Conservation (phyloP, 2,797 vertebrate genomes). For the Falco berigora region DNA sequence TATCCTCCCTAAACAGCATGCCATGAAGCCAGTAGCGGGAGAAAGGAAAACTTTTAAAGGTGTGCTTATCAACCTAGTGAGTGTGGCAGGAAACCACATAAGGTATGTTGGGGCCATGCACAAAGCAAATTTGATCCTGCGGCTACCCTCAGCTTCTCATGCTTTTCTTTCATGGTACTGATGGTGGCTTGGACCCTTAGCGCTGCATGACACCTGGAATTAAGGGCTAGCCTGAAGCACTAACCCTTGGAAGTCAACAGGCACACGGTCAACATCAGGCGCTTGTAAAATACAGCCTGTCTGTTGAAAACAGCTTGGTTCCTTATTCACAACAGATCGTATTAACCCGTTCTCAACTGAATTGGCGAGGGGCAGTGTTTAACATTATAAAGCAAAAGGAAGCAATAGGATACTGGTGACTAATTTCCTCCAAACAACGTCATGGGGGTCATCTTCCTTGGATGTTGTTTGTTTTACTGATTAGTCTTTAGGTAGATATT, state of each 20-base stretch:
- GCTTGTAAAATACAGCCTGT: background rate
- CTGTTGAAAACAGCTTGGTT: background rate
- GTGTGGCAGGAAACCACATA: background rate
- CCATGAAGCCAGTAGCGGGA: background rate
- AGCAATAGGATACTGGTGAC: constrained; percentile 35
- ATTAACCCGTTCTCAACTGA: constrained; percentile 22
- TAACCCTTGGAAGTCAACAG: background rate
- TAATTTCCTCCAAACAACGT: constrained; percentile 46
- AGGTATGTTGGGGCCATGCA: background rate
- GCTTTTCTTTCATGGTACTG: background rate
- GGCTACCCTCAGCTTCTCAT: background rate
- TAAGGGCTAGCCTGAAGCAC: background rate
- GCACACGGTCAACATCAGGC: background rate
- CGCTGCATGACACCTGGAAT: background rate
- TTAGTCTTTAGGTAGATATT: constrained; percentile 32
- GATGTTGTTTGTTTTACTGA: constrained; percentile 30
- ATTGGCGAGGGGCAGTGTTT: background rate
- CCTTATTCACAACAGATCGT: background rate
- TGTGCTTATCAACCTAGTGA: background rate
- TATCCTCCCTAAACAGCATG: background rate
- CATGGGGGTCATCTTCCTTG: constrained; percentile 3
- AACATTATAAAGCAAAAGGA: background rate
- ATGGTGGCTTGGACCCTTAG: background rate
- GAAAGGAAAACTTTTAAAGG: background rate
- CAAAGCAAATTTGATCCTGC: background rate